Percentiles rank a stretch among this genome's conserved stretches.
Evolutionary conservation across 1,140 invertebrate genomes (phyloP).

Genomic region (Monochamus saltuarius): DNA sequence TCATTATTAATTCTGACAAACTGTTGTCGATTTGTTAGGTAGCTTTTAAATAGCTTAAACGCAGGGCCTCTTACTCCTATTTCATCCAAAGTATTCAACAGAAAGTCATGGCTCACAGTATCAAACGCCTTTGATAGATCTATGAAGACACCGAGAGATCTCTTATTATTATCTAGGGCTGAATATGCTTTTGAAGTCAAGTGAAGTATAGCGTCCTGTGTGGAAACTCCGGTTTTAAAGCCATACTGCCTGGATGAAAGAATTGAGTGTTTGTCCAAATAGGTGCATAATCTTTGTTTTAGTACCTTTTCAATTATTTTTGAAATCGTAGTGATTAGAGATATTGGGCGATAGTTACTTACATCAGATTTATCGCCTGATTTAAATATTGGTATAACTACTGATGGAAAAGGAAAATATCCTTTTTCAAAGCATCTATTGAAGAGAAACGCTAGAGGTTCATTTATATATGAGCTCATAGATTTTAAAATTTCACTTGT

Average conservation of each 20-base stretch:
- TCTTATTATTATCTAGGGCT: too few relatives aligned
- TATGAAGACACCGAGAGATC: too few relatives aligned
- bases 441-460: neutral
- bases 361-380: too few relatives aligned
- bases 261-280: neutral
- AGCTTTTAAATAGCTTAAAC: too few relatives aligned
- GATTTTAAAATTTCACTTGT: neutral
- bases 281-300: too few relatives aligned
- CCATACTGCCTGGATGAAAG: neutral
- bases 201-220: neutral
- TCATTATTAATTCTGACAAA: too few relatives aligned
- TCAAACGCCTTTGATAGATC: conserved; percentile 6
- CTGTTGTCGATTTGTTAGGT: too few relatives aligned
- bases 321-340: too few relatives aligned
- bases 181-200: neutral
- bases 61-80: neutral
- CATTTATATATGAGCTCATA: neutral
- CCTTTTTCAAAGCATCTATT: neutral
- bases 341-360: too few relatives aligned
- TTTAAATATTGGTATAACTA: too few relatives aligned
- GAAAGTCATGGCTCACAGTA: neutral
- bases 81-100: neutral
- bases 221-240: neutral
- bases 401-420: too few relatives aligned
- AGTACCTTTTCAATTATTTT: too few relatives aligned